phyloP scores from a whole-genome alignment of 1,140 invertebrate species.

The Macrostomum lignano region DNA sequence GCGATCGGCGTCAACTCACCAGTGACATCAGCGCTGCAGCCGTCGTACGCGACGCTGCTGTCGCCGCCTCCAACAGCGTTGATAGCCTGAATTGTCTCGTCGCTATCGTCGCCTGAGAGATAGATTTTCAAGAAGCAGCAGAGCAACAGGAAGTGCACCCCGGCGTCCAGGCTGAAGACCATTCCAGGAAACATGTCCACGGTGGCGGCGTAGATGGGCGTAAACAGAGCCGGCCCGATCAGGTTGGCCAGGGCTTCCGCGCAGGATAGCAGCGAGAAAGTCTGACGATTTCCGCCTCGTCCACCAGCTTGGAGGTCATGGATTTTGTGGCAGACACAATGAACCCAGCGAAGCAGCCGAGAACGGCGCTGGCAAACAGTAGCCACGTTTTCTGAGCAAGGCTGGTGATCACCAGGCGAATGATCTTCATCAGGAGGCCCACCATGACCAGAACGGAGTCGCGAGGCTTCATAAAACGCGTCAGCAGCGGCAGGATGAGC shows the following conservation, averaged over 20 bases:
- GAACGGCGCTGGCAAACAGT: conserved; percentile 15
- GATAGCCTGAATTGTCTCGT: no score
- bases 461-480: conserved; percentile 10
- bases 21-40: no score
- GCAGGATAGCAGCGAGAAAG: conserved; percentile 16
- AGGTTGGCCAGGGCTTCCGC: conserved; percentile 19
- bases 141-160: conserved; percentile 1
- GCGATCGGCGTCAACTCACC: no score
- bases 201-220: conserved; percentile 16
- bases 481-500: conserved; percentile 16
- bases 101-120: no score
- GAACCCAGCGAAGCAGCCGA: conserved; percentile 15
- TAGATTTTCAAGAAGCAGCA: conserved; percentile 1
- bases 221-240: conserved; percentile 17
- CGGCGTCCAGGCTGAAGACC: conserved; percentile 14
- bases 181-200: conserved; percentile 14
- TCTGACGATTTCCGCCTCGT: conserved; percentile 14
- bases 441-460: conserved; percentile 15
- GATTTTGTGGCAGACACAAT: conserved; percentile 16
- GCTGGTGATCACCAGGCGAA: conserved; percentile 14
- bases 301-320: conserved; percentile 15
- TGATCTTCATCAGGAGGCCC: conserved; percentile 13
- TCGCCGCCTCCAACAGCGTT: no score
- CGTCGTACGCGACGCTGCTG: no score
- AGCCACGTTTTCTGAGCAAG: conserved; percentile 18